Evolutionary conservation across 1,140 invertebrate species (phyloP).

Genomic region (Drosophila melanica): DNA sequence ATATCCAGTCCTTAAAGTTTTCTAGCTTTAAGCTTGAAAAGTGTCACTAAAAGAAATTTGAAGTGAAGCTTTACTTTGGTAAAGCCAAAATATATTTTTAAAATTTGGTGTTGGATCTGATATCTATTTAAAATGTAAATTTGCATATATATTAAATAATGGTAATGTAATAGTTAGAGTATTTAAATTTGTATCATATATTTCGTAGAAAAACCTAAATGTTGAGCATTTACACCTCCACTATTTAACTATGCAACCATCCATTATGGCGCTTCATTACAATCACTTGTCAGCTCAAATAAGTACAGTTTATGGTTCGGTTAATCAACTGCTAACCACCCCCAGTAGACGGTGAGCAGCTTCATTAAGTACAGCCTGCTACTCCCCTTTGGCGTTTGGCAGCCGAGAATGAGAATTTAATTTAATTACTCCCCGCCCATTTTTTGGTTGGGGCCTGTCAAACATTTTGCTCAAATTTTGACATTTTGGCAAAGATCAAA

Average conservation of each 20-base stretch:
- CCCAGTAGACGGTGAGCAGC: neutral
- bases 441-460: conserved; percentile 8
- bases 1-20: no score
- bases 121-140: no score
- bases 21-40: no score
- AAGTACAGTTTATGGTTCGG: neutral
- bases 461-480: conserved; percentile 32
- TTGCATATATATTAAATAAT: no score
- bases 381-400: neutral
- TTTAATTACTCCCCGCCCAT: neutral
- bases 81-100: no score
- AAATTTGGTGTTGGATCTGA: no score
- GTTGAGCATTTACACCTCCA: neutral
- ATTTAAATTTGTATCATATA: no score
- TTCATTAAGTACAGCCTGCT: conserved; percentile 4
- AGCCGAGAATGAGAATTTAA: neutral
- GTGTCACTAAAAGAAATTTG: no score
- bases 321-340: neutral
- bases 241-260: neutral
- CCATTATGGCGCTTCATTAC: neutral
- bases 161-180: no score
- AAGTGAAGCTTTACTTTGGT: no score
- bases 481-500: conserved; percentile 55
- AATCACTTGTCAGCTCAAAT: neutral
- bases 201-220: no score